Conservation (phyloP, 23 tunicate genomes). For the Aplidium turbinatum region DNA sequence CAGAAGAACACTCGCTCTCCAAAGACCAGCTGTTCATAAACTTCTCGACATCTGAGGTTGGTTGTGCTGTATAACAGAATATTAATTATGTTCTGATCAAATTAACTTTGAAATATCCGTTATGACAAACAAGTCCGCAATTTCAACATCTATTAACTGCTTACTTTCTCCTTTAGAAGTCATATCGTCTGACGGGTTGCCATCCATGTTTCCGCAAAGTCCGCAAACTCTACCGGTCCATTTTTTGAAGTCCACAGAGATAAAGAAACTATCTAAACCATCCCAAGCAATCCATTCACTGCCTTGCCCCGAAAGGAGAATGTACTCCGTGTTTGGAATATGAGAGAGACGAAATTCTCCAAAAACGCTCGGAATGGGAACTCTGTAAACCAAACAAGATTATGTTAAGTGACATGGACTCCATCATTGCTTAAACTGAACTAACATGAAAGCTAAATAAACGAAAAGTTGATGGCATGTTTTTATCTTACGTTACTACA, state of each 20-base stretch:
- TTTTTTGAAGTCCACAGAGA: not conserved
- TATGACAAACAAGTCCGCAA: no score
- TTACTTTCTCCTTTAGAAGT: constrained; percentile 63
- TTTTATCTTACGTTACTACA: no score
- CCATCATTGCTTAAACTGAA: not conserved
- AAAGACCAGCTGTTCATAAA: constrained; percentile 80
- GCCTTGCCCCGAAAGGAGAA: constrained; percentile 19
- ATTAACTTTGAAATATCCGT: not conserved
- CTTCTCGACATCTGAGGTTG: constrained; percentile 34
- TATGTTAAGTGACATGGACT: not conserved
- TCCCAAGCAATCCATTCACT: constrained; percentile 60
- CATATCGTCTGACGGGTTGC: constrained; percentile 62
- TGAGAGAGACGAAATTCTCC: constrained; percentile 43
- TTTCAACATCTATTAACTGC: no score
- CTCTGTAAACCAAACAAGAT: constrained; percentile 14
- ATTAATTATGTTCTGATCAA: no score
- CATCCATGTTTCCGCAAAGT: constrained; percentile 90
- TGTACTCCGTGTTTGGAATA: constrained; percentile 75
- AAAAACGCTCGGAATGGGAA: constrained; percentile 54
- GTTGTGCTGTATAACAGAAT: constrained; percentile 21
- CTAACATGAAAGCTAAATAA: not conserved
- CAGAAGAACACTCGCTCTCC: constrained; percentile 48
- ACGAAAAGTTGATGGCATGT: no score
- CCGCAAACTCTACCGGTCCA: constrained; percentile 80
- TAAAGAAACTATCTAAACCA: constrained; percentile 38